Base-by-base conservation (phyloP, 2,888 invertebrate genomes). In the Eupithecia subfuscata region DNA sequence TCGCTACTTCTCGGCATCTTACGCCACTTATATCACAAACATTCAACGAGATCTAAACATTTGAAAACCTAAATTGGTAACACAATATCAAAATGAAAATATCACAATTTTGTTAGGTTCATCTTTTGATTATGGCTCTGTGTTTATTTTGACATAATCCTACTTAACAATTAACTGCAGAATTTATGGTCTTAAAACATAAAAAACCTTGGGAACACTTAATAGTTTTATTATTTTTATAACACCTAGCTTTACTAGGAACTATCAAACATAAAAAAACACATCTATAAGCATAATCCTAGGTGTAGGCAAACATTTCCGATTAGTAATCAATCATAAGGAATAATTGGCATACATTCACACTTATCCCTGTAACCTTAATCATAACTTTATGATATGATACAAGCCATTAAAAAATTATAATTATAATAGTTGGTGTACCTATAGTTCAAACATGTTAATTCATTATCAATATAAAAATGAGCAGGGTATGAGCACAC, bases 1-100 rank as follows among this genome's bases (percentile, higher is more conserved):
- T 77, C 79, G 22, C 80, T 84, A 87, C 84, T 89, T 69, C 45
- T 89, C 90, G 90, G 90, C 88, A 87, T 88, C 75, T 16, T 30
- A 65, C 37, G 60, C 67, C 56, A 67, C 45, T 65, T 45, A 45
- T 63, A 73, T 70, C 73, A 73, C 73, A 76, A 70, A 70, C 14
- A 22, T 60, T 70, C 37, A 70, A 64, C 48, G 16, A 79, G 79
- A 80, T 80, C 75, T 73, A 76, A 71, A 73, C 74, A 76, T 80
- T 77, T 43, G 75, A 63, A 68, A 60, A 60, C 48, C 6, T 68
- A 67, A n/a, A 67, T 67, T 11, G 67, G 65, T 67, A 67, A 67
- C 65, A n/a, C 65, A 67, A 67, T 37, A 67, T 18, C 18, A 34
- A 40, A 67, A 34, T 9, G 12, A 67, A 65, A 37, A 11, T 67